phyloP scores from a whole-genome alignment of 2,113 vertebrate genomes.

The Poecile atricapillus region DNA sequence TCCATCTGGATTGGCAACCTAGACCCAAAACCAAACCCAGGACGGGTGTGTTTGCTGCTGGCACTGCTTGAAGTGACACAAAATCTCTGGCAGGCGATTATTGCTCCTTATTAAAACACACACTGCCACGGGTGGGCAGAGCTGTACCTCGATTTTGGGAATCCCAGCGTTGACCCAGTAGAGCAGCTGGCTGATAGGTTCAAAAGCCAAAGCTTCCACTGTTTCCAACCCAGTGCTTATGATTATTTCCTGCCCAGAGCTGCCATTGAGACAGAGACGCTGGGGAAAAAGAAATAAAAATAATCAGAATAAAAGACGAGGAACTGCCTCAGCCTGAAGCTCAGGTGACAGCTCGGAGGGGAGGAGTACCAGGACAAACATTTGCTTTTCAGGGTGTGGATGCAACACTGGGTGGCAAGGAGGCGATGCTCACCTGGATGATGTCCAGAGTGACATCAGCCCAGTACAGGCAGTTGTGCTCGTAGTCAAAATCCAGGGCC shows the following conservation, averaged over 20 bases:
- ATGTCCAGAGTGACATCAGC: constrained; percentile 91
- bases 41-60: rapidly evolving
- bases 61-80: not conserved
- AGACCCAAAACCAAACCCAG: not conserved
- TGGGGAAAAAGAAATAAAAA: not conserved
- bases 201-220: constrained; percentile 93
- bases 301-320: not conserved
- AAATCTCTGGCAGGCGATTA: not conserved
- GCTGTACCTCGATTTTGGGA: constrained; percentile 91
- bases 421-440: constrained; percentile 77
- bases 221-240: constrained; percentile 87
- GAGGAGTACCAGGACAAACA: not conserved
- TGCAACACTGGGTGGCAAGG: not conserved
- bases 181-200: constrained; percentile 89
- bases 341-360: not conserved
- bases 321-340: not conserved
- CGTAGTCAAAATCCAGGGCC: constrained; percentile 95
- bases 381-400: not conserved
- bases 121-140: rapidly evolving
- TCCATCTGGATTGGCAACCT: constrained; percentile 93
- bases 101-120: not conserved
- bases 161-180: constrained; percentile 97
- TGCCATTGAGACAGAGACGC: constrained; percentile 95
- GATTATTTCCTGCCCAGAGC: constrained; percentile 90
- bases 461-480: constrained; percentile 95